Conservation (phyloP, 2,888 invertebrate genomes). For the Chouioia cunea region DNA sequence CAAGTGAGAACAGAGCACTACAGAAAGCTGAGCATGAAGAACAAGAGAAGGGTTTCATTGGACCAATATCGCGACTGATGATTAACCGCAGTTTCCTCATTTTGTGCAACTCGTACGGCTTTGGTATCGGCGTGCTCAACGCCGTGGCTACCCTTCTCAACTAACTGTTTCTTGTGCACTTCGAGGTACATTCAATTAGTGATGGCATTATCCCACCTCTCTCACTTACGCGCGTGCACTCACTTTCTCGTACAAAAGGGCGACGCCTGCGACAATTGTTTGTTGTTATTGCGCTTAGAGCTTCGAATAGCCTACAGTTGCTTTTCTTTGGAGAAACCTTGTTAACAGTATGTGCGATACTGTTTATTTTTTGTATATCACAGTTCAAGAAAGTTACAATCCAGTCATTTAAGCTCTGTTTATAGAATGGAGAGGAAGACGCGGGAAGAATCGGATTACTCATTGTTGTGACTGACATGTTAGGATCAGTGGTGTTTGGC, state of each 20-base stretch:
- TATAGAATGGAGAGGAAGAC: slow-evolving; percentile 69
- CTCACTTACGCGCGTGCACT: too few relatives aligned
- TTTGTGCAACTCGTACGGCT: slow-evolving; percentile 75
- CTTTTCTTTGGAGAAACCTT: too few relatives aligned
- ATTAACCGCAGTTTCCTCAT: slow-evolving; percentile 72
- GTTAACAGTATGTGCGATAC: too few relatives aligned
- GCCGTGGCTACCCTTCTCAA: slow-evolving; percentile 77
- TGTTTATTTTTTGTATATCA: not conserved
- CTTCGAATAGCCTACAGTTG: too few relatives aligned
- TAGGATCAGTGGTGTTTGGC: slow-evolving; percentile 76
- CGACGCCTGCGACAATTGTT: too few relatives aligned
- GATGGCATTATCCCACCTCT: too few relatives aligned
- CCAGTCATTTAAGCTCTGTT: not conserved
- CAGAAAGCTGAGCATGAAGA: slow-evolving; percentile 53
- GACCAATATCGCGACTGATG: slow-evolving; percentile 70
- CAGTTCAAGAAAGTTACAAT: too few relatives aligned
- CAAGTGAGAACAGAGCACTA: slow-evolving; percentile 67
- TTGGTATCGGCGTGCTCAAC: slow-evolving; percentile 81
- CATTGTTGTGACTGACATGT: slow-evolving; percentile 75
- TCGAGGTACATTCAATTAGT: slow-evolving; percentile 61
- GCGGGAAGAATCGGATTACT: slow-evolving; percentile 75
- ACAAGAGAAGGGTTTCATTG: slow-evolving; percentile 51
- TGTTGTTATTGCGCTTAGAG: too few relatives aligned
- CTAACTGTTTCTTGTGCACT: slow-evolving; percentile 67
- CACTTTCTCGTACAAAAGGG: too few relatives aligned